Evolutionary conservation across 2,797 vertebrate genomes (phyloP).

Genomic region (Cuniculus paca): DNA sequence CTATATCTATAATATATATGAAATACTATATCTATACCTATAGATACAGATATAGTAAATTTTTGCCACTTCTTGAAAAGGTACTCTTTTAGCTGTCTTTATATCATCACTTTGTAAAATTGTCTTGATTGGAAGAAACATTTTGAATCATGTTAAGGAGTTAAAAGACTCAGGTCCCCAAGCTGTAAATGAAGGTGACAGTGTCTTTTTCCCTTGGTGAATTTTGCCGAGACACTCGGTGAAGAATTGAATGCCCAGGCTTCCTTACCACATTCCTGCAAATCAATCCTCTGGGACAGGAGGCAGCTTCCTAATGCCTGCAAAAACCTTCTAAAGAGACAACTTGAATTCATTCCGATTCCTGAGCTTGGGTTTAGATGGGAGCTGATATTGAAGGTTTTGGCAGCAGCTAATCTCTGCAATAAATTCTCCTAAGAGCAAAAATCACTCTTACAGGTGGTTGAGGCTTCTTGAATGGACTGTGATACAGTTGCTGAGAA

Average conservation of each 20-base stretch:
- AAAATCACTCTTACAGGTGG: not conserved
- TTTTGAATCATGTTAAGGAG: not conserved
- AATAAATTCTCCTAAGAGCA: conserved; percentile 57
- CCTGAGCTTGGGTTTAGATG: conserved; percentile 16
- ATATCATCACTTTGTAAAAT: not conserved
- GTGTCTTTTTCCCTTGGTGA: not conserved
- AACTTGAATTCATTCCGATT: conserved; percentile 49
- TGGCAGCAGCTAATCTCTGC: conserved; percentile 46
- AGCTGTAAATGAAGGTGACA: not conserved
- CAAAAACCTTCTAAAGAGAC: conserved; percentile 42
- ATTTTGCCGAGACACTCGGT: not conserved
- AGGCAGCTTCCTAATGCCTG: not conserved
- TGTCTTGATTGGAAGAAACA: not conserved
- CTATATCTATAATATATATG: too few species aligned
- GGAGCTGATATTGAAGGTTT: conserved; percentile 37
- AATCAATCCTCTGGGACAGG: conserved; percentile 29
- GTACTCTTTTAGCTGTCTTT: not conserved
- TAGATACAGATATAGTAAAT: not conserved
- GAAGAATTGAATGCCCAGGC: not conserved
- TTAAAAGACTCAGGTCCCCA: not conserved
- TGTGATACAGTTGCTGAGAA: not conserved
- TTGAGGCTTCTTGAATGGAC: not conserved
- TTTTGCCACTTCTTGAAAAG: not conserved
- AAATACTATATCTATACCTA: too few species aligned
- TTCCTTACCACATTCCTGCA: not conserved